Percentiles rank a stretch among this genome's conserved stretches.
phyloP scores from a whole-genome alignment of 2,113 vertebrate species.

The Scytalopus superciliaris region DNA sequence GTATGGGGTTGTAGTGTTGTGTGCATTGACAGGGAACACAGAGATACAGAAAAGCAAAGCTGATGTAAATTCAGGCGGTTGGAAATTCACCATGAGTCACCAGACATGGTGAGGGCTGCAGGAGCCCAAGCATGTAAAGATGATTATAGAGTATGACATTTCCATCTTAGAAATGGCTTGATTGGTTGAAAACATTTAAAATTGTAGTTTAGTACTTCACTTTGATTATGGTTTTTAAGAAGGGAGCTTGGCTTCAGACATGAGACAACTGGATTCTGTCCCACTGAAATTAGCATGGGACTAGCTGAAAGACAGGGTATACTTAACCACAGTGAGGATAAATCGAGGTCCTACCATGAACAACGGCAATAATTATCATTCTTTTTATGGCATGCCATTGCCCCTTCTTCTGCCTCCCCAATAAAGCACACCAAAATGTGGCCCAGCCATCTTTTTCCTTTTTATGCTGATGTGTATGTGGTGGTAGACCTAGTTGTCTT shows the following conservation, averaged over 20 bases:
- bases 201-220: background rate
- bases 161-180: background rate
- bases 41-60: background rate
- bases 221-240: conserved; percentile 31
- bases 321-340: conserved; percentile 35
- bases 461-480: background rate
- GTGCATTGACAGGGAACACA: background rate
- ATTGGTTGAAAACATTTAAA: background rate
- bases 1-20: background rate
- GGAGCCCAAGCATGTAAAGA: background rate
- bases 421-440: background rate
- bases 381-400: background rate
- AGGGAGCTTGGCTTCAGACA: conserved; percentile 9
- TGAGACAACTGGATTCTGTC: background rate
- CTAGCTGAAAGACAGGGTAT: background rate
- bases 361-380: conserved; percentile 27
- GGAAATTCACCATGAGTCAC: background rate
- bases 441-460: background rate
- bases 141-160: conserved; percentile 50
- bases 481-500: background rate
- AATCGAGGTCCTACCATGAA: background rate
- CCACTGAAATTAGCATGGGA: conserved; percentile 44
- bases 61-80: background rate
- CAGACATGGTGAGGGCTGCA: background rate
- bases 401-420: background rate